Conservation (phyloP, 2,113 vertebrate species). For the Gobio gobio region DNA sequence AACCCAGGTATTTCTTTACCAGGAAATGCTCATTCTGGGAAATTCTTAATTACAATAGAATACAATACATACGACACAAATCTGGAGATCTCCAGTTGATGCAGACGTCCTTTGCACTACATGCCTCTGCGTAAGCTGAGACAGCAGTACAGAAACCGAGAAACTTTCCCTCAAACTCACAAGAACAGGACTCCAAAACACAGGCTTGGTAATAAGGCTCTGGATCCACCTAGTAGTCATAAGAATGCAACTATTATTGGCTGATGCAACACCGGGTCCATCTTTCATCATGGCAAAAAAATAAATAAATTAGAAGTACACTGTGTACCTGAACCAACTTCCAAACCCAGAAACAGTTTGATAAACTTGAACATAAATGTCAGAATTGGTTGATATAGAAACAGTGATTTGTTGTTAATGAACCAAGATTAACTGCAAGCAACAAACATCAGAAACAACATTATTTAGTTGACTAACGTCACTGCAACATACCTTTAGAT, state of each 20-base stretch:
- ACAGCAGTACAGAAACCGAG: slow-evolving; percentile 85
- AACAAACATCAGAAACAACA: background rate
- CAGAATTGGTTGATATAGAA: background rate
- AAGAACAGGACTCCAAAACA: slow-evolving; percentile 83
- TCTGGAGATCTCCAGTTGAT: slow-evolving; percentile 84
- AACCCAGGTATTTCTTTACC: background rate
- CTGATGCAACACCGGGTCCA: no score
- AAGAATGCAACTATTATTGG: background rate
- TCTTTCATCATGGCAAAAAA: background rate
- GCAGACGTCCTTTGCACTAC: slow-evolving; percentile 75
- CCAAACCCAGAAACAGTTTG: background rate
- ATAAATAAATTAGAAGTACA: no score
- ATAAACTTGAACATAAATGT: background rate
- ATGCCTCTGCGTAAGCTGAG: slow-evolving; percentile 83
- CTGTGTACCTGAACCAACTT: background rate
- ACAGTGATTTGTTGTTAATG: background rate
- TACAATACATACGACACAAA: slow-evolving; percentile 81
- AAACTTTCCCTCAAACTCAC: slow-evolving; percentile 84
- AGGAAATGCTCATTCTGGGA: slow-evolving; percentile 29
- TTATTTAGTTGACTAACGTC: background rate
- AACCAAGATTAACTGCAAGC: background rate
- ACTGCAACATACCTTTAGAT: slow-evolving; percentile 72
- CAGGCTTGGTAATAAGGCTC: slow-evolving; percentile 78
- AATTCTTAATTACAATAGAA: background rate
- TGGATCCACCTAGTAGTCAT: slow-evolving; percentile 79